phyloP scores from a whole-genome alignment of 64 coral and sea anemone species.

The Stichodactyla mertensii region DNA sequence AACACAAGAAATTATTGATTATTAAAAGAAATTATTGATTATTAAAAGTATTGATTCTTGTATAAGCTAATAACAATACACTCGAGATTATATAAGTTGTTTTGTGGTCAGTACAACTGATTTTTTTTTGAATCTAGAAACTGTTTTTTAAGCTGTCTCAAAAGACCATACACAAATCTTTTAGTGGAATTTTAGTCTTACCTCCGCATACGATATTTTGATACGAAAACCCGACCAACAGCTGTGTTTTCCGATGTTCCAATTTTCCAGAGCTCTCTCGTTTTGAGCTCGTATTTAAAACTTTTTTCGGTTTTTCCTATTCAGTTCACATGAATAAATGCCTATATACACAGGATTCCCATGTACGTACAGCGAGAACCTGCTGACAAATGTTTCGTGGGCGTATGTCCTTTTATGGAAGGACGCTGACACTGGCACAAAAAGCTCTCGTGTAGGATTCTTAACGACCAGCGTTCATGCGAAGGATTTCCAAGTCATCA shows the following conservation, averaged over 20 bases:
- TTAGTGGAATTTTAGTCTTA: neutral
- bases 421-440: neutral
- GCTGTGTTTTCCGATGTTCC: too few relatives aligned
- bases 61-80: too few relatives aligned
- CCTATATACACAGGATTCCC: neutral
- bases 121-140: neutral
- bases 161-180: neutral
- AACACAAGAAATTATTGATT: too few relatives aligned
- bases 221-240: too few relatives aligned
- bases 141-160: neutral
- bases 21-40: too few relatives aligned
- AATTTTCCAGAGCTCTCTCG: too few relatives aligned
- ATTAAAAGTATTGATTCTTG: too few relatives aligned
- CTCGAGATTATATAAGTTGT: neutral
- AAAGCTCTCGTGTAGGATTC: neutral
- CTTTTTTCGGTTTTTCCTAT: neutral
- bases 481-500: neutral
- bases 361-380: neutral
- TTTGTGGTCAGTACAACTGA: neutral
- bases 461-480: neutral
- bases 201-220: neutral
- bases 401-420: slow-evolving; percentile 13
- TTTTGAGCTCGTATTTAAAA: neutral
- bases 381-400: neutral
- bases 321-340: neutral